phyloP scores from a whole-genome alignment of 1,140 invertebrate species.

The Diabrotica virgifera region DNA sequence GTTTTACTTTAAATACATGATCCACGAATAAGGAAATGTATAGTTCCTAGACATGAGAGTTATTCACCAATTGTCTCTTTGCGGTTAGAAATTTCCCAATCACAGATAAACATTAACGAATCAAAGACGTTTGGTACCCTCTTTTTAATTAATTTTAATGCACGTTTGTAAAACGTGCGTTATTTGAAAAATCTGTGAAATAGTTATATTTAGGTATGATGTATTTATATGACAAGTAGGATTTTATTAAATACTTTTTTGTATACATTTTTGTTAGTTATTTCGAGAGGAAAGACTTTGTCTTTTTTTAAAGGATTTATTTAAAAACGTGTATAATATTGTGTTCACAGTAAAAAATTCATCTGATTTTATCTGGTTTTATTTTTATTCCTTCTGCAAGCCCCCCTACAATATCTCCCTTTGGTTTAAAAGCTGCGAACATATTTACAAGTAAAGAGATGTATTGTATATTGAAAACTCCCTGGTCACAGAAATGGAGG shows the following conservation, averaged over 20 bases:
- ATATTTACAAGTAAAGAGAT: too few relatives aligned
- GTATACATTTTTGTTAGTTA: constrained; percentile 21
- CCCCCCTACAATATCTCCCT: too few relatives aligned
- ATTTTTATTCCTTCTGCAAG: too few relatives aligned
- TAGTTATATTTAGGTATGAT: constrained; percentile 24
- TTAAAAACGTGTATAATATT: constrained; percentile 16
- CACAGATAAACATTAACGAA: too few relatives aligned
- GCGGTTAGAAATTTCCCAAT: too few relatives aligned
- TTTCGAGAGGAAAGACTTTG: constrained; percentile 17
- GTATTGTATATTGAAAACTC: too few relatives aligned
- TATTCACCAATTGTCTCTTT: too few relatives aligned
- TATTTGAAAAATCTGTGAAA: constrained; percentile 18
- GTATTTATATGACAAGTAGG: constrained; percentile 20
- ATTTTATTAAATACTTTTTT: constrained; percentile 22
- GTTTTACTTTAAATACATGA: too few relatives aligned
- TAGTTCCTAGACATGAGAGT: too few relatives aligned
- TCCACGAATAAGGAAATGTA: too few relatives aligned
- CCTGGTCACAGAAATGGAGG: too few relatives aligned
- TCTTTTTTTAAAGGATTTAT: constrained; percentile 15
- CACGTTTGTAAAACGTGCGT: not conserved
- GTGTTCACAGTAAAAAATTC: constrained; percentile 20
- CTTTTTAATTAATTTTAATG: not conserved
- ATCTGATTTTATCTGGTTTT: not conserved
- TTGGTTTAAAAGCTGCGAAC: too few relatives aligned
- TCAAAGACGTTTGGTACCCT: not conserved